These are phyloP conservation scores for Styela plicata DNA, from an alignment of 23 tunicate species.

Conservation along the genomic window DNA sequence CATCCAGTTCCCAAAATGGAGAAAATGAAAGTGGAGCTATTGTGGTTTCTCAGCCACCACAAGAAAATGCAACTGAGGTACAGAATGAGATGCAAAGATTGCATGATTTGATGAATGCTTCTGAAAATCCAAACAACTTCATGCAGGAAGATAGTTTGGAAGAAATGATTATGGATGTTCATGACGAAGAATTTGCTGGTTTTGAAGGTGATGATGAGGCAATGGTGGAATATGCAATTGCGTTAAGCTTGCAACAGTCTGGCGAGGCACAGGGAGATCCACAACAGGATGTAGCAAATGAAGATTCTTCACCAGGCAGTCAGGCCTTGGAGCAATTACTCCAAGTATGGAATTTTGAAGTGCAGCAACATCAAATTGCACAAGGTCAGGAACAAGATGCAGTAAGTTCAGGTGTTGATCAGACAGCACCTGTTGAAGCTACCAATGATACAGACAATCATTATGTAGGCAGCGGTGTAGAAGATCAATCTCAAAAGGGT, in stretches of 20 bases:
- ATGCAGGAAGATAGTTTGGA: slow-evolving; percentile 20
- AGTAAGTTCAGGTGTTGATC: background rate
- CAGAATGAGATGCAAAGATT: slow-evolving; percentile 10
- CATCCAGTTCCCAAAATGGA: background rate
- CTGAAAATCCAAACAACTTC: slow-evolving; percentile 8
- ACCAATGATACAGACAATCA: background rate
- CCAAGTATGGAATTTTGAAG: background rate
- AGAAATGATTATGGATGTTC: background rate
- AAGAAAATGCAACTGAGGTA: background rate
- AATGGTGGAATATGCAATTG: slow-evolving; percentile 93
- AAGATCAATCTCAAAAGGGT: background rate
- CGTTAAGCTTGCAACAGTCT: slow-evolving; percentile 68
- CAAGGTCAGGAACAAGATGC: background rate
- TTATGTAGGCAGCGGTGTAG: background rate
- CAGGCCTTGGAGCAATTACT: background rate
- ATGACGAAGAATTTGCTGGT: slow-evolving; percentile 21
- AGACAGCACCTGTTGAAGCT: background rate
- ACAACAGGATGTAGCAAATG: background rate
- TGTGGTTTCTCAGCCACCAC: background rate
- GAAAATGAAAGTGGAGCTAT: background rate
- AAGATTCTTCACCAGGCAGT: background rate
- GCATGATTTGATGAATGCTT: slow-evolving; percentile 11
- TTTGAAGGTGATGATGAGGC: slow-evolving; percentile 76
- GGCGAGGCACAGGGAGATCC: background rate
- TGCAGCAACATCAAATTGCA: background rate